Conservation (phyloP, 2,113 vertebrate species). For the Malurus cyaneus region DNA sequence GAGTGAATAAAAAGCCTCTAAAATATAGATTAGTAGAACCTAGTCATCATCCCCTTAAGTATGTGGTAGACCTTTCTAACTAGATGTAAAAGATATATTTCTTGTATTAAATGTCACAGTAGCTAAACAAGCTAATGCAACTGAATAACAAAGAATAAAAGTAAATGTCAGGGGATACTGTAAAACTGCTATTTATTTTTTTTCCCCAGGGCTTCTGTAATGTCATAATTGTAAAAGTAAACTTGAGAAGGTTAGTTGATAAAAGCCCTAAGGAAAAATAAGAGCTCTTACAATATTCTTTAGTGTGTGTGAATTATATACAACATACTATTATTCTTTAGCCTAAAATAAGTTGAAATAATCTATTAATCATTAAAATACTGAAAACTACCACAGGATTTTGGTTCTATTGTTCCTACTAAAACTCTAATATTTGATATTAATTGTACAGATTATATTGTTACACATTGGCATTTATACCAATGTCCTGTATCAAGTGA, state of each 20-base stretch:
- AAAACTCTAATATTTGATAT: background rate
- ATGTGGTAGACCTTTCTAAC: constrained; percentile 47
- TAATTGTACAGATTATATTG: background rate
- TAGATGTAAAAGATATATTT: constrained; percentile 28
- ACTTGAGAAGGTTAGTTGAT: constrained; percentile 36
- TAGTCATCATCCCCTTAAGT: constrained; percentile 53
- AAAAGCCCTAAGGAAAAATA: constrained; percentile 14
- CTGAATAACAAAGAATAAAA: constrained; percentile 65
- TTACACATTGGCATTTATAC: background rate
- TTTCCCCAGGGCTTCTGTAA: constrained; percentile 18
- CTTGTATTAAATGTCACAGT: constrained; percentile 63
- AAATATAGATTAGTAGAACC: constrained; percentile 35
- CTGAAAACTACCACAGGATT: background rate
- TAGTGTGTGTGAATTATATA: background rate
- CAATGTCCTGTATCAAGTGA: background rate
- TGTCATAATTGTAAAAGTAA: constrained; percentile 55
- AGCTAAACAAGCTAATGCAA: constrained; percentile 65
- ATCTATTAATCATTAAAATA: background rate
- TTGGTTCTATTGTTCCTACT: background rate
- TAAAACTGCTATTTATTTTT: constrained; percentile 52
- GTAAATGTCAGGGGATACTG: constrained; percentile 48
- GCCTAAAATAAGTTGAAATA: background rate
- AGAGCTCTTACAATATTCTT: background rate
- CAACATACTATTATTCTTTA: background rate
- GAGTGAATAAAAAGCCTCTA: constrained; percentile 48